These are phyloP conservation scores for Pelusios castaneus DNA, from an alignment of 2,113 vertebrate genomes.

Conservation along the genomic window DNA sequence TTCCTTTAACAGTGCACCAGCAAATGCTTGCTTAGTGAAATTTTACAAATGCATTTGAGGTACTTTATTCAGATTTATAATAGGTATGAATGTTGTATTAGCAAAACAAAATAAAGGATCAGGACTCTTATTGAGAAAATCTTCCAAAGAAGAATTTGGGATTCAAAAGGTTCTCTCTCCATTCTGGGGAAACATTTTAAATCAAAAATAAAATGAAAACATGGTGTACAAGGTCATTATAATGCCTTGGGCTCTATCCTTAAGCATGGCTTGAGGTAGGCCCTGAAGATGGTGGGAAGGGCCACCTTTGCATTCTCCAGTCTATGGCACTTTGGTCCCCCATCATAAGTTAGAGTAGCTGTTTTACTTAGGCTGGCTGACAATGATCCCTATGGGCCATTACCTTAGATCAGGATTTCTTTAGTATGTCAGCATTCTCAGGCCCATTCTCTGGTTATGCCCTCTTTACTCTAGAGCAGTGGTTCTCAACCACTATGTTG, in stretches of 20 bases:
- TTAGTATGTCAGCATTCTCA: not conserved
- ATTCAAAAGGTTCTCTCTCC: not conserved
- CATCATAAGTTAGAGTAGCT: fast-evolving
- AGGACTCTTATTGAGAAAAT: not conserved
- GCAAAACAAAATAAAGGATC: not conserved
- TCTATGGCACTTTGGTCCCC: not conserved
- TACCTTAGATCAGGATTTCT: not conserved
- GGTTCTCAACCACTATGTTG: too few relatives aligned
- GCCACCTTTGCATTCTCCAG: not conserved
- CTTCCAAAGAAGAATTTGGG: not conserved
- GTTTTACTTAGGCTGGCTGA: not conserved
- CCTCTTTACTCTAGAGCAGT: not conserved
- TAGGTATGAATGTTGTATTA: not conserved
- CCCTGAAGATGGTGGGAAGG: not conserved
- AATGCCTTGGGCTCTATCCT: not conserved
- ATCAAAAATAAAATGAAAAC: not conserved
- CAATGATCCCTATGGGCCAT: not conserved
- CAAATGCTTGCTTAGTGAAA: slow-evolving; percentile 18
- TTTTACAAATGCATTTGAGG: not conserved
- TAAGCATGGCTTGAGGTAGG: not conserved
- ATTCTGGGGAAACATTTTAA: not conserved
- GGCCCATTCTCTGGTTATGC: not conserved
- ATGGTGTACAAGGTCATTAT: not conserved
- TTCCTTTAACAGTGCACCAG: slow-evolving; percentile 11
- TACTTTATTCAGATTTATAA: not conserved